Conservation (phyloP, 2,113 vertebrate genomes). For the Cyprinodon brontotheroides region DNA sequence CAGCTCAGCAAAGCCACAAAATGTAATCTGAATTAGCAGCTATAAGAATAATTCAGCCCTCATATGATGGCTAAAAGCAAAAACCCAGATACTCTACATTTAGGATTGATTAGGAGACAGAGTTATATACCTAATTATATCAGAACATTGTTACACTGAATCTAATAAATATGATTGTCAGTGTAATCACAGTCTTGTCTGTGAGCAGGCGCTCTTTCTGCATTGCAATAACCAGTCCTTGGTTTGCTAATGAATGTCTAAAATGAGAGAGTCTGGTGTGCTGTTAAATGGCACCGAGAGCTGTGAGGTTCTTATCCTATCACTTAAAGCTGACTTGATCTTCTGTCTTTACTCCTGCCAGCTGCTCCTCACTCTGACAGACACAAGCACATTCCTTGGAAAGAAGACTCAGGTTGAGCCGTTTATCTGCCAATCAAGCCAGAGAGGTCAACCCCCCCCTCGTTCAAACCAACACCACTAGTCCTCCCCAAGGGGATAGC, state of each 20-base stretch:
- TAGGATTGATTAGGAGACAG: constrained; percentile 41
- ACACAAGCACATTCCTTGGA: constrained; percentile 84
- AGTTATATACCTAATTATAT: constrained; percentile 30
- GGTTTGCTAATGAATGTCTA: constrained; percentile 71
- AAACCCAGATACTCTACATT: constrained; percentile 27
- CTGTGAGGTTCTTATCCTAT: constrained; percentile 83
- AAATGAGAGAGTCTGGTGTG: constrained; percentile 64
- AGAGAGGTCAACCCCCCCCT: constrained; percentile 68
- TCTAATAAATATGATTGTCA: constrained; percentile 35
- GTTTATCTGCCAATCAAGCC: constrained; percentile 73
- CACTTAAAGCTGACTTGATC: constrained; percentile 79
- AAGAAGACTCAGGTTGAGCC: constrained; percentile 73
- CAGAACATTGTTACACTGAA: constrained; percentile 9
- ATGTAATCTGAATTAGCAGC: constrained; percentile 45
- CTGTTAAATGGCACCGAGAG: constrained; percentile 74
- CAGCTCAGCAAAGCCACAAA: constrained; percentile 48
- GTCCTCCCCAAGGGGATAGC: constrained; percentile 45
- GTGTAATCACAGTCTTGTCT: constrained; percentile 45
- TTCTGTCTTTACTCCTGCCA: constrained; percentile 77
- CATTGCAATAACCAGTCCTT: constrained; percentile 62
- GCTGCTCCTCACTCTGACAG: constrained; percentile 84
- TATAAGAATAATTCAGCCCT: constrained; percentile 31
- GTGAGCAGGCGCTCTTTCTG: constrained; percentile 26
- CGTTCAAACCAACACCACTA: no score
- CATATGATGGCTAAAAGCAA: constrained; percentile 24